Evolutionary conservation across 2,888 invertebrate species (phyloP), one percentile per base, ranked within the genome.

Genomic region (Esperia sulphurella): DNA sequence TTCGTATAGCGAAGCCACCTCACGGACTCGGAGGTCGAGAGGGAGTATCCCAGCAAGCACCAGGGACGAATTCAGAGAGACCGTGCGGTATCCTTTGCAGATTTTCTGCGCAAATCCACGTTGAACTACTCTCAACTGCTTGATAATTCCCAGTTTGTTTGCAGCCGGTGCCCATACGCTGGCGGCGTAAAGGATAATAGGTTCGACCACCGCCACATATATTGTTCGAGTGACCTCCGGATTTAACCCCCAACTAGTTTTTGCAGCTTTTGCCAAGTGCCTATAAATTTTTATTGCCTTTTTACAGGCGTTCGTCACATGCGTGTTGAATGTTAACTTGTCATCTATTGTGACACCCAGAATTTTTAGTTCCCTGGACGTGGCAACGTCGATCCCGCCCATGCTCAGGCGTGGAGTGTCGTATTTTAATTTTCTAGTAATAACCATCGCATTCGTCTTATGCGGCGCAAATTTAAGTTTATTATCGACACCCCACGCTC

Each of bases 291-390:
- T n/a, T 0, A 46, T 41, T 0, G 49, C 50, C 29, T 52, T 56
- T 9, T n/a, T 47, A 39, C 53, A 53, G 0, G 49, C 47, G 4
- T 31, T 21, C 2, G 31, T 6, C 0, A 48, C 42, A 29, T 54
- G 52, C 0, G 9, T 14, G 3, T 54, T 49, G 12, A 54, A 57
- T 0, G 54, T 54, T 1, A 57, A 37, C 14, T 45, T 49, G 3
- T 43, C 1, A 33, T 57, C 54, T 0, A 57, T 50, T 0, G 42
- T 51, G 12, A 57, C 43, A 0, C 53, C 53, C 3, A 57, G 40
- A 0, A 57, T 28, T 14, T 53, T 57, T 0, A 56, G 51, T 8
- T 54, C 49, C 0, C 12, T 8, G 37, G 49, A 50, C 21, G 5
- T 21, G 21, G 3, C 21, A 5, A 21, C 5, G 21, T 21, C 21